Conservation (phyloP, 64 coral and sea anemone species). For the Stichodactyla mertensii region DNA sequence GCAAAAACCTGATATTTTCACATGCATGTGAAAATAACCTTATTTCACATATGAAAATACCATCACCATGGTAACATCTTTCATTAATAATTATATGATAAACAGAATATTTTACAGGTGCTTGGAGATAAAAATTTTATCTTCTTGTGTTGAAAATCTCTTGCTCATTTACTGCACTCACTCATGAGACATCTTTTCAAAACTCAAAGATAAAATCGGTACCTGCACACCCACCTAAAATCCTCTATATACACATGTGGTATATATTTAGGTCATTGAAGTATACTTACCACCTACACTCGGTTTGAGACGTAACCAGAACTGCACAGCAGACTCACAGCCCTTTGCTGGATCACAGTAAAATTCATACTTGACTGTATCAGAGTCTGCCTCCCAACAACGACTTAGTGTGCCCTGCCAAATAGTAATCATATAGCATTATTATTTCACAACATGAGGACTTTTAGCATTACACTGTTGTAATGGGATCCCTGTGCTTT, state of each 20-base stretch:
- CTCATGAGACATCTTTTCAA: too few relatives aligned
- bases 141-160: too few relatives aligned
- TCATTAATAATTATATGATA: background rate
- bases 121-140: too few relatives aligned
- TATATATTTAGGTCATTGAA: too few relatives aligned
- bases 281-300: conserved; percentile 38
- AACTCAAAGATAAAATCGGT: background rate
- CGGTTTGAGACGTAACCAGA: conserved; percentile 66
- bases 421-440: background rate
- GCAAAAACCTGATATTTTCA: too few relatives aligned
- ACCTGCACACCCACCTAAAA: background rate
- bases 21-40: too few relatives aligned
- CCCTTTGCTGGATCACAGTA: conserved; percentile 70
- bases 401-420: conserved; percentile 42
- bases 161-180: too few relatives aligned
- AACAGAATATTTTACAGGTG: too few relatives aligned
- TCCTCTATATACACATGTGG: background rate
- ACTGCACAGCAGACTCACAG: conserved; percentile 57
- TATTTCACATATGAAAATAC: too few relatives aligned
- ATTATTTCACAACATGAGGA: background rate
- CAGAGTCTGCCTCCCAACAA: conserved; percentile 50
- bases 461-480: background rate
- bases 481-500: too few relatives aligned
- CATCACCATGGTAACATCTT: too few relatives aligned
- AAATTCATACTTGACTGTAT: conserved; percentile 70